Percentiles rank a stretch among this genome's conserved stretches.
Conservation (phyloP, 2,888 invertebrate species). For the Pandemis cinnamomeana region DNA sequence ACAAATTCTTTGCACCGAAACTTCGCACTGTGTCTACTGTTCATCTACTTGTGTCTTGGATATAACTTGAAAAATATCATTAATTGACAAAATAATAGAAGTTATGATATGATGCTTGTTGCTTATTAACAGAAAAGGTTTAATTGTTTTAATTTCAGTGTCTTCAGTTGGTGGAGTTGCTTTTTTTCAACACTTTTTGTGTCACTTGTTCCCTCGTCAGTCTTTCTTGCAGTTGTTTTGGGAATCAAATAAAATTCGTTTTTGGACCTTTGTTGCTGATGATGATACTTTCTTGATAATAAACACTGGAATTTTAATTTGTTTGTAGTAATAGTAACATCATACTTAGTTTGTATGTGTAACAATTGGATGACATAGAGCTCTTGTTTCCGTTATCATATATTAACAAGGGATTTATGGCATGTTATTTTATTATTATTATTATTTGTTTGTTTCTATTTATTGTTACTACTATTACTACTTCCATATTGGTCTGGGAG, state of each 20-base stretch:
- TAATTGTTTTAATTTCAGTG: not conserved
- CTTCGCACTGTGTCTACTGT: slow-evolving; percentile 45
- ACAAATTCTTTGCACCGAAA: slow-evolving; percentile 51
- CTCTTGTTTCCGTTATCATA: not conserved
- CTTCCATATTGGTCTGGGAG: no score
- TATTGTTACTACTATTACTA: no score
- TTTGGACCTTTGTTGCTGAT: slow-evolving; percentile 57
- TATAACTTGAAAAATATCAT: not conserved
- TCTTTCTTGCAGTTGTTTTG: slow-evolving; percentile 42
- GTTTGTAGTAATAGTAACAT: slow-evolving; percentile 33
- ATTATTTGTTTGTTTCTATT: no score
- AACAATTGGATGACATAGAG: not conserved
- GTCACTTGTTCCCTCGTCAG: slow-evolving; percentile 50
- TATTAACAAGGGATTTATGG: no score
- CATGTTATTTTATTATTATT: no score
- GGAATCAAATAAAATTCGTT: slow-evolving; percentile 52
- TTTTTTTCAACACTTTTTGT: slow-evolving; percentile 9
- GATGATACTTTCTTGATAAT: slow-evolving; percentile 43
- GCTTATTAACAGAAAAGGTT: slow-evolving; percentile 33
- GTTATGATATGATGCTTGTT: slow-evolving; percentile 42
- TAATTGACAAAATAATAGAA: slow-evolving; percentile 44
- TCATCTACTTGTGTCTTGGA: not conserved
- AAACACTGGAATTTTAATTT: slow-evolving; percentile 28
- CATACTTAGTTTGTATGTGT: not conserved
- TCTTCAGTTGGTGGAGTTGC: not conserved